These are phyloP conservation scores for Hydrotaea cyrtoneurina DNA, from an alignment of 2,888 invertebrate species.

Conservation along the genomic window DNA sequence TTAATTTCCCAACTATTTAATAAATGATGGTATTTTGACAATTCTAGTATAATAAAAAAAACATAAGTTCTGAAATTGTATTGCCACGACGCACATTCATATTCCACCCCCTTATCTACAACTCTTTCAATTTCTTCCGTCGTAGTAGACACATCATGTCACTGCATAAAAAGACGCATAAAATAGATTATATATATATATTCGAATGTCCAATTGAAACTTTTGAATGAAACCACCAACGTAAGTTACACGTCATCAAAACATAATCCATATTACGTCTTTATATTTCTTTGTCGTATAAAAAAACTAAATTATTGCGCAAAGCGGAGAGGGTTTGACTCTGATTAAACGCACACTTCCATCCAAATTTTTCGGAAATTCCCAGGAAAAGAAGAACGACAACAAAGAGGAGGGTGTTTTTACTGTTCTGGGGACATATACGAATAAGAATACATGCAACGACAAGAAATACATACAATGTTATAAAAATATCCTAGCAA, in stretches of 20 bases:
- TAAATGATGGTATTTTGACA: too few relatives aligned
- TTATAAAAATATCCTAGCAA: too few relatives aligned
- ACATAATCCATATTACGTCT: background rate
- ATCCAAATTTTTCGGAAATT: background rate
- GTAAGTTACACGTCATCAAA: background rate
- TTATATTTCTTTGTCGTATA: background rate
- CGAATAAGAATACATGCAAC: too few relatives aligned
- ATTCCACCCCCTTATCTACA: background rate
- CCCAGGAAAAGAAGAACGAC: background rate
- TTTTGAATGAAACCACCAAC: background rate
- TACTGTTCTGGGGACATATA: background rate
- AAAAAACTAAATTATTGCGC: background rate
- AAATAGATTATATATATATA: background rate
- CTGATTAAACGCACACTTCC: background rate
- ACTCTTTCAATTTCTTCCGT: background rate
- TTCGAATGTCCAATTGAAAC: background rate
- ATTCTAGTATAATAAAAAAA: too few relatives aligned
- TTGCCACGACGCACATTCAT: too few relatives aligned
- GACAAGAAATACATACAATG: too few relatives aligned
- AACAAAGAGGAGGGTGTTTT: background rate
- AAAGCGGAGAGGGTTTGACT: background rate
- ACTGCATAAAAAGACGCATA: background rate
- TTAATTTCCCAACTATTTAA: too few relatives aligned
- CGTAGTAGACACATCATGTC: background rate
- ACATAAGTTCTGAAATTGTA: too few relatives aligned